These are phyloP conservation scores for Neuroterus valhalla DNA, from an alignment of 1,140 invertebrate species.

Conservation along the genomic window DNA sequence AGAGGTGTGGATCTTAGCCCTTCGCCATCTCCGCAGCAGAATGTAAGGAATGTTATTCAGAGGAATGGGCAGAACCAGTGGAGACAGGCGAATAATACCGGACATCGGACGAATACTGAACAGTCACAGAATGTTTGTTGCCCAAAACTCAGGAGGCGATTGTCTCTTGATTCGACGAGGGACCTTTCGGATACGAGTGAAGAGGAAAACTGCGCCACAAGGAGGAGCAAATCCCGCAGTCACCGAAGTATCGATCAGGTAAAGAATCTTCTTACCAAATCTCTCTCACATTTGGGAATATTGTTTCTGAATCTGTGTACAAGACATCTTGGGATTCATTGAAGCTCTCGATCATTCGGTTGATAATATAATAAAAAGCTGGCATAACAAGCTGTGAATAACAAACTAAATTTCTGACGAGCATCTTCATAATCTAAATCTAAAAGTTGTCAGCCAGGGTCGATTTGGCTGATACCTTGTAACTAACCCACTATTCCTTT, in stretches of 20 bases:
- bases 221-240: constrained; percentile 76
- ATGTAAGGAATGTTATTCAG: constrained; percentile 71
- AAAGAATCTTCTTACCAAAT: constrained; percentile 30
- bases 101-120: constrained; percentile 62
- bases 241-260: constrained; percentile 81
- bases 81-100: constrained; percentile 59
- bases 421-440: constrained; percentile 1
- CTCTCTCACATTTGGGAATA: background rate
- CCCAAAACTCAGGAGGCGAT: constrained; percentile 75
- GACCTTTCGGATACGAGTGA: constrained; percentile 83
- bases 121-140: constrained; percentile 67
- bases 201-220: constrained; percentile 71
- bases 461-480: constrained; percentile 48
- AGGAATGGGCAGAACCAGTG: constrained; percentile 73
- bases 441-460: background rate
- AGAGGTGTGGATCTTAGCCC: constrained; percentile 71
- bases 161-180: constrained; percentile 83
- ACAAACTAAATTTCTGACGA: constrained; percentile 38
- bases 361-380: background rate
- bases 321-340: background rate
- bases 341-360: background rate
- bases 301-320: background rate
- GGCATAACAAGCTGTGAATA: constrained; percentile 36
- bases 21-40: constrained; percentile 66
- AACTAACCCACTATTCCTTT: constrained; percentile 68